Evolutionary conservation across 2,888 invertebrate genomes (phyloP).

Genomic region (Tachystola acroxantha): DNA sequence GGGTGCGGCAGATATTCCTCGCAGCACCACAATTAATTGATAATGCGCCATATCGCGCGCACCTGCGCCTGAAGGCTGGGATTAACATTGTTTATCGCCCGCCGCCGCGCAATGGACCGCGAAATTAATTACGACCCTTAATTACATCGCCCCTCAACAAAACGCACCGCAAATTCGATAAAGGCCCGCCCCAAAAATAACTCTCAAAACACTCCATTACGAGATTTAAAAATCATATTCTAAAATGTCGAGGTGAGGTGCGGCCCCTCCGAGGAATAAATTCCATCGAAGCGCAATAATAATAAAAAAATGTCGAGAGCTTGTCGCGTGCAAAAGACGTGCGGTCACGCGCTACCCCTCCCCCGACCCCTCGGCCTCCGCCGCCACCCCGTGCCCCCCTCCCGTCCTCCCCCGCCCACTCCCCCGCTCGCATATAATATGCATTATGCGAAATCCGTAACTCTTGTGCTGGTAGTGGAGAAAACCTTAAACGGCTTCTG

Average conservation of each 20-base stretch:
- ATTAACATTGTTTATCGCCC: slow-evolving; percentile 63
- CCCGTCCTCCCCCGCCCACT: slow-evolving; percentile 12
- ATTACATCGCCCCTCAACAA: slow-evolving; percentile 16
- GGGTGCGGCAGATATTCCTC: slow-evolving; percentile 7
- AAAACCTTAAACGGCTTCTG: slow-evolving; percentile 51
- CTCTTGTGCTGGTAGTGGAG: slow-evolving; percentile 65
- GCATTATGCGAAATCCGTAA: slow-evolving; percentile 78
- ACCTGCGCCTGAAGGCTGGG: slow-evolving; percentile 65
- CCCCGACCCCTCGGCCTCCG: slow-evolving; percentile 15
- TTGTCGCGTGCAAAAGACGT: slow-evolving; percentile 77
- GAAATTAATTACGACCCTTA: slow-evolving; percentile 48
- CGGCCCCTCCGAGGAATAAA: slow-evolving; percentile 61
- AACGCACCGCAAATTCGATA: not conserved
- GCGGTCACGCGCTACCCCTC: slow-evolving; percentile 61
- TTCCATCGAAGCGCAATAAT: slow-evolving; percentile 77
- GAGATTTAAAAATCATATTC: slow-evolving; percentile 76
- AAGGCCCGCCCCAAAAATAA: slow-evolving; percentile 45
- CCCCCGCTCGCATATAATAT: slow-evolving; percentile 68
- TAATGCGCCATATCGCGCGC: slow-evolving; percentile 33
- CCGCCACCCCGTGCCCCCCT: slow-evolving; percentile 25
- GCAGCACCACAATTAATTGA: slow-evolving; percentile 48
- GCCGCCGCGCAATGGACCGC: slow-evolving; percentile 49
- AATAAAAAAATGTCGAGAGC: slow-evolving; percentile 77
- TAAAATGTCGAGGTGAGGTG: slow-evolving; percentile 62
- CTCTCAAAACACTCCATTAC: slow-evolving; percentile 70